phyloP scores from a whole-genome alignment of 1,140 invertebrate genomes.

The Brachystomella parvula region DNA sequence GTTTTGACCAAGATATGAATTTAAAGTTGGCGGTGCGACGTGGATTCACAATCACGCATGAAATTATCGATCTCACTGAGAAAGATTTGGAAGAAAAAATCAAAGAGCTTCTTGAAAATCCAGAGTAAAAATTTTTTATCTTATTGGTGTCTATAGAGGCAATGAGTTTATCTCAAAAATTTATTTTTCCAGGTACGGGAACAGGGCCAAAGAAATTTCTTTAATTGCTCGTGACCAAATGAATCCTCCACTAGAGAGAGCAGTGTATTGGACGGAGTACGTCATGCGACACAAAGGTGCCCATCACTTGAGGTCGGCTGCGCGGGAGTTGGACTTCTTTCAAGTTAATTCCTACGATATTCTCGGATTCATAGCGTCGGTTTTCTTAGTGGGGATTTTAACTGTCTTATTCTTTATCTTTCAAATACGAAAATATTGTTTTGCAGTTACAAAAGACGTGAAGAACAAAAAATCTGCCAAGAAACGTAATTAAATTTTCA shows the following conservation, averaged over 20 bases:
- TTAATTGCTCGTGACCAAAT: slow-evolving; percentile 6
- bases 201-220: slow-evolving; percentile 9
- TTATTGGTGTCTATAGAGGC: background rate
- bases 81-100: slow-evolving; percentile 36
- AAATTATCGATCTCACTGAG: slow-evolving; percentile 38
- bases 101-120: background rate
- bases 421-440: too few species aligned
- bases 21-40: slow-evolving; percentile 22
- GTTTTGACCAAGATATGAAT: slow-evolving; percentile 46
- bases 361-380: slow-evolving; percentile 22
- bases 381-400: background rate
- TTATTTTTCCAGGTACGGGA: background rate
- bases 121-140: background rate
- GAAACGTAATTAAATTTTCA: too few species aligned
- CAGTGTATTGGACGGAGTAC: slow-evolving; percentile 48
- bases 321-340: slow-evolving; percentile 46
- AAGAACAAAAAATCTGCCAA: too few species aligned
- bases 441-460: too few species aligned
- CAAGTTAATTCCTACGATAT: slow-evolving; percentile 50
- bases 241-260: background rate
- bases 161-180: too few species aligned
- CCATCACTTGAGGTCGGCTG: slow-evolving; percentile 47
- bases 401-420: too few species aligned
- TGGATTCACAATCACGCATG: slow-evolving; percentile 34
- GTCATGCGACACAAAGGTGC: slow-evolving; percentile 54